Conservation (phyloP, 2,888 invertebrate genomes). For the Sipha maydis region DNA sequence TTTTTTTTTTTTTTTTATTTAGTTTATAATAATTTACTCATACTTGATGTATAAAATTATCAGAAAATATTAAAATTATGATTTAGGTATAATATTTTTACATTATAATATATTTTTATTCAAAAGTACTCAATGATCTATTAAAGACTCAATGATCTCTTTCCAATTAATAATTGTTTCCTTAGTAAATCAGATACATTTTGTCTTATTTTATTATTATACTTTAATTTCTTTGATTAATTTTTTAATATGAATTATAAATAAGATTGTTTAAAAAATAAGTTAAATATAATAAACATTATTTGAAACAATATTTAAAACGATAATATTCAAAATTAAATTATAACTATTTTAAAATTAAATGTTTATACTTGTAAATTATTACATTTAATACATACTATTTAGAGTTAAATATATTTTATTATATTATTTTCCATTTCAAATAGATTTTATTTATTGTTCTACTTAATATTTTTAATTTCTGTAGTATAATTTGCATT, state of each 20-base stretch:
- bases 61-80: neutral
- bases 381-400: too few relatives aligned
- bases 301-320: neutral
- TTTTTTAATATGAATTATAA: neutral
- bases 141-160: slow-evolving; percentile 33
- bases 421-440: too few relatives aligned
- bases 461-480: neutral
- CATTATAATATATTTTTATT: slow-evolving; percentile 4
- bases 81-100: neutral
- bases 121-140: slow-evolving; percentile 39
- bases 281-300: neutral
- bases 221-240: neutral
- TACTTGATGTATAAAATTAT: neutral
- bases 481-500: neutral
- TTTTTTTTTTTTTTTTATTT: too few relatives aligned
- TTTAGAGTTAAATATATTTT: too few relatives aligned
- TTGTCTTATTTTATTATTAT: neutral
- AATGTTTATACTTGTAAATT: too few relatives aligned
- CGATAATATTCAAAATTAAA: neutral
- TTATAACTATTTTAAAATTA: neutral
- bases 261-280: neutral
- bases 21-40: neutral
- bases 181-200: neutral
- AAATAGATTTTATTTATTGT: neutral
- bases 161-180: neutral